Base-by-base conservation (phyloP, 2,797 vertebrate genomes). In the Jordanella pulchra region DNA sequence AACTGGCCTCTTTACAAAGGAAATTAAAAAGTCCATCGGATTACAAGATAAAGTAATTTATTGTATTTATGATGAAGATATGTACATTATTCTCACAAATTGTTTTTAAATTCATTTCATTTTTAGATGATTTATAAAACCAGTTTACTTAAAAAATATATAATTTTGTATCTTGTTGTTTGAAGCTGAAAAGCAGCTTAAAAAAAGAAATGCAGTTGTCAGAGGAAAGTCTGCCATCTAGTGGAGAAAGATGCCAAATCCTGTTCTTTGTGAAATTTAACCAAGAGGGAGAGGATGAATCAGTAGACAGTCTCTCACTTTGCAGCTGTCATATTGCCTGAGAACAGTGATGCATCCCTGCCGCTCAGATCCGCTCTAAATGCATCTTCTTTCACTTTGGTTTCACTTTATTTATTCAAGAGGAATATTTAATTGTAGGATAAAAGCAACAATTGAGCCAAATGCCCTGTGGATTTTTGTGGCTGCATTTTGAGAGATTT, bases 191-290 rank as follows among this genome's bases (percentile, higher is more conserved):
- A 21, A 7, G 12, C 23, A 32, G 27, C n/a, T 69, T 50, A 27
- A 51, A 32, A 45, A 39, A 0, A 1, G 18, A 28, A 48, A 12
- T 53, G 65, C 21, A 48, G 60, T 42, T 85, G 77, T 69, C 75
- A 91, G 82, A 86, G 60, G 77, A 84, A 89, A 87, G 86, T 32
- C 81, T 93, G 92, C 91, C 92, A 92, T 82, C 92, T 93, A 71
- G 83, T 89, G 92, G 91, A 39, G 65, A 4, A 54, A 25, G n/a
- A 63, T 67, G 50, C 39, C 25, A 45, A 65, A 69, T 28, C 14
- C 18, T 47, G 7, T 83, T 71, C 51, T 76, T 83, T 76, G 42
- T 81, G 71, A 65, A 71, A 9, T 75, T 78, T 79, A 51, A 63
- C 85, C 81, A 81, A 61, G 78, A 75, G 79, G 87, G 80, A 51